Evolutionary conservation across 2,797 vertebrate genomes (phyloP).

Genomic region (Protonibea diacanthus): DNA sequence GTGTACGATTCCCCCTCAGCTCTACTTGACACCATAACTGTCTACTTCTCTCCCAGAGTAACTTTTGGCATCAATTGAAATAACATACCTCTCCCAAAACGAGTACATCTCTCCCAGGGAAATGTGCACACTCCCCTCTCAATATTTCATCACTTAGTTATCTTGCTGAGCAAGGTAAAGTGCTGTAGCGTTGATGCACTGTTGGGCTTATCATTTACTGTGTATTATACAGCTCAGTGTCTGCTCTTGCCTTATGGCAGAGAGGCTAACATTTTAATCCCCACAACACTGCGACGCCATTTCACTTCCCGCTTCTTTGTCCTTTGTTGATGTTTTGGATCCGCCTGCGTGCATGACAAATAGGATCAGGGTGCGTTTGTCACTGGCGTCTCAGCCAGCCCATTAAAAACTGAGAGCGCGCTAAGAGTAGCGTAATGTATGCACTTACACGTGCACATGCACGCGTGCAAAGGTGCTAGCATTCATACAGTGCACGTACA

Average conservation of each 20-base stretch:
- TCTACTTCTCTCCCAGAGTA: conserved; percentile 10
- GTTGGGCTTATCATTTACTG: conserved; percentile 45
- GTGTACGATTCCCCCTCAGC: conserved; percentile 1
- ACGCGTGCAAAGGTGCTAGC: conserved; percentile 3
- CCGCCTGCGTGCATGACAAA: conserved; percentile 55
- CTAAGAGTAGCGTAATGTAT: conserved; percentile 22
- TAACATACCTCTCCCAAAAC: conserved; percentile 29
- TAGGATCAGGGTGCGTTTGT: conserved; percentile 50
- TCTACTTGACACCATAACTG: conserved; percentile 15
- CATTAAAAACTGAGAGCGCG: conserved; percentile 33
- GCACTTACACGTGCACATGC: not conserved
- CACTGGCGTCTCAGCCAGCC: conserved; percentile 6
- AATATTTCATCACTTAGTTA: conserved; percentile 40
- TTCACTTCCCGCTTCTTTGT: conserved; percentile 38
- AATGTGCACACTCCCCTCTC: conserved; percentile 29
- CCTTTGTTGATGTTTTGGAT: conserved; percentile 49
- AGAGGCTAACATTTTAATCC: conserved; percentile 57
- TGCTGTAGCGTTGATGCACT: conserved; percentile 39
- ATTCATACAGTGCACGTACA: conserved; percentile 10
- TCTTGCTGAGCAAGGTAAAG: conserved; percentile 44
- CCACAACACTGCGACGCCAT: not conserved
- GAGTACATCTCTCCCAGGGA: conserved; percentile 21
- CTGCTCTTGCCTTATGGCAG: conserved; percentile 34
- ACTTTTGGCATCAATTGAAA: conserved; percentile 31
- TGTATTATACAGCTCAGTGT: conserved; percentile 48